Evolutionary conservation across 1,140 invertebrate genomes (phyloP).

Genomic region (Notospermus geniculatus): DNA sequence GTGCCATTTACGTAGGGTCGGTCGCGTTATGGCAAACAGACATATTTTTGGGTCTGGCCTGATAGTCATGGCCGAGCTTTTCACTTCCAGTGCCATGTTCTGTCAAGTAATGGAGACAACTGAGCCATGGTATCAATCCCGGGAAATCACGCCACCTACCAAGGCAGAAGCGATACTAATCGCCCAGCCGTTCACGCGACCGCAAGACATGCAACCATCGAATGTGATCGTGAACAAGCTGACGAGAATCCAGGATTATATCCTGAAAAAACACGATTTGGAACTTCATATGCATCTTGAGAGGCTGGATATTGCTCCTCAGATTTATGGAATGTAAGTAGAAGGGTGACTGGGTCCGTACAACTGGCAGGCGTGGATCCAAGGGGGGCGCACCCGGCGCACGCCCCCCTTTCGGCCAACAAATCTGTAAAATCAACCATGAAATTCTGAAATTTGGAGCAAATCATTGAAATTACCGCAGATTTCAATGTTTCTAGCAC

Average conservation of each 20-base stretch:
- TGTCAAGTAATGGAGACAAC: slow-evolving; percentile 70
- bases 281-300: slow-evolving; percentile 68
- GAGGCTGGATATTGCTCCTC: slow-evolving; percentile 71
- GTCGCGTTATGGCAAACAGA: no score
- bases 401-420: no score
- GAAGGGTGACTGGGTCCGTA: no score
- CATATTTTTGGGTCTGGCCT: no score
- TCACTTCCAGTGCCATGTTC: slow-evolving; percentile 66
- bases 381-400: no score
- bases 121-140: slow-evolving; percentile 66
- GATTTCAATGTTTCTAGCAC: no score
- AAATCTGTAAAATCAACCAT: no score
- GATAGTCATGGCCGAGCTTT: no score
- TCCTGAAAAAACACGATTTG: slow-evolving; percentile 65
- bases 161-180: slow-evolving; percentile 31
- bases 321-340: slow-evolving; percentile 79
- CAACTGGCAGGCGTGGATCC: no score
- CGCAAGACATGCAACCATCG: slow-evolving; percentile 54
- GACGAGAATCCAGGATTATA: slow-evolving; percentile 68
- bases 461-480: no score
- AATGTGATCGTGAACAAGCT: slow-evolving; percentile 69
- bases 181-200: slow-evolving; percentile 43
- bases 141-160: slow-evolving; percentile 28
- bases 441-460: no score
- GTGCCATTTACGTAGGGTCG: no score